phyloP scores from a whole-genome alignment of 2,888 invertebrate genomes.

The Sicus ferrugineus region DNA sequence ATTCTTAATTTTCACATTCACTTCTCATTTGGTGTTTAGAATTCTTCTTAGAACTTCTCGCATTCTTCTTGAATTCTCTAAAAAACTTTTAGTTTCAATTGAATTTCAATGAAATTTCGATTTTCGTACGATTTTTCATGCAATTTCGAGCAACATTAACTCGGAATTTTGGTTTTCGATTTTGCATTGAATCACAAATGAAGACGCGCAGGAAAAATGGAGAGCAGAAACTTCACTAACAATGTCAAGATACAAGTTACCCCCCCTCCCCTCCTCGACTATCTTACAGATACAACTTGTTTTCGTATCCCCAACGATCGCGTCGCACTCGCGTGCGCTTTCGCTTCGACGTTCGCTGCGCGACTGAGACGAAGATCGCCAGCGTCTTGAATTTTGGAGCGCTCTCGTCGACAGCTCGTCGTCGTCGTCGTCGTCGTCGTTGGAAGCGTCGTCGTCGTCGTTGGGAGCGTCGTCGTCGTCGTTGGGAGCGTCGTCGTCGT shows the following conservation, averaged over 20 bases:
- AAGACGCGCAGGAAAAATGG: no score
- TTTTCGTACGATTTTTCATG: not conserved
- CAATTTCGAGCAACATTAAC: no score
- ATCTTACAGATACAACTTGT: not conserved
- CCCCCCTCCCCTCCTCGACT: not conserved
- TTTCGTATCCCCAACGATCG: not conserved
- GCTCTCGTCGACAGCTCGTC: not conserved
- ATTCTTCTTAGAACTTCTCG: no score
- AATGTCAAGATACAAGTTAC: no score
- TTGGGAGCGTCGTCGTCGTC: not conserved
- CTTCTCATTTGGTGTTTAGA: no score
- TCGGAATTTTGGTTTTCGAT: no score
- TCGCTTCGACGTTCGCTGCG: constrained; percentile 45
- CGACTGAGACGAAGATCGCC: constrained; percentile 40
- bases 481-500: constrained; percentile 5
- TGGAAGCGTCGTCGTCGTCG: constrained; percentile 21
- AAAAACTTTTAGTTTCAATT: no score
- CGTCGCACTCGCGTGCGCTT: constrained; percentile 40
- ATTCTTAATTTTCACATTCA: no score
- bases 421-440: not conserved
- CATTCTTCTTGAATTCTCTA: no score
- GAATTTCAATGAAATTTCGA: no score
- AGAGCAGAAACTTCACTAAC: no score
- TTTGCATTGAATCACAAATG: no score
- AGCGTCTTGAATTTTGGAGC: constrained; percentile 24